Conservation (phyloP, 2,113 vertebrate species). For the Heterotis niloticus region DNA sequence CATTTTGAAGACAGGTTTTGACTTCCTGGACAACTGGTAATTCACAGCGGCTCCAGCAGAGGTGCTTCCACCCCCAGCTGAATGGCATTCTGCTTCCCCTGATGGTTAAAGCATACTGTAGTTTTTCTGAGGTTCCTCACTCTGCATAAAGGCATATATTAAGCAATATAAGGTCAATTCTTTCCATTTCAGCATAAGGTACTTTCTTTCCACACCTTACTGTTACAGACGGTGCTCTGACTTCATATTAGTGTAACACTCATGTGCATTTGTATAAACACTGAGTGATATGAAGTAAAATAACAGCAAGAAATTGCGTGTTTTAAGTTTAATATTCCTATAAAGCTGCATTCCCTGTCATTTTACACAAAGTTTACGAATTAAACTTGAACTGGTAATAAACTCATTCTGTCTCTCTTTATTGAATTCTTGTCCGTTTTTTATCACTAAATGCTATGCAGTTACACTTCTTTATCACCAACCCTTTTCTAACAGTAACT, state of each 20-base stretch:
- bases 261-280: conserved; percentile 34
- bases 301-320: conserved; percentile 28
- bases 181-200: too few species aligned
- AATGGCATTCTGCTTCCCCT: conserved; percentile 34
- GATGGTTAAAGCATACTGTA: conserved; percentile 36
- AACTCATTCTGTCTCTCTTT: background rate
- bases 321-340: conserved; percentile 39
- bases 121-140: background rate
- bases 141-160: background rate
- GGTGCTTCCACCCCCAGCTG: conserved; percentile 28
- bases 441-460: too few species aligned
- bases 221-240: conserved; percentile 35
- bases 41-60: conserved; percentile 36
- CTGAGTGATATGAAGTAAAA: conserved; percentile 26
- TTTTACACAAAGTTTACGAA: conserved; percentile 53
- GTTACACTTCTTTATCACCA: too few species aligned
- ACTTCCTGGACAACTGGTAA: conserved; percentile 99
- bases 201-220: background rate
- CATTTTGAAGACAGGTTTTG: conserved; percentile 95
- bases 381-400: conserved; percentile 3
- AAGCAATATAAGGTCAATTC: background rate
- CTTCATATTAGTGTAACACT: conserved; percentile 37
- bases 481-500: too few species aligned
- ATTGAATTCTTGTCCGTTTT: too few species aligned
- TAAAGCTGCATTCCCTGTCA: conserved; percentile 40